Evolutionary conservation across 2,113 vertebrate genomes (phyloP).

Genomic region (Polypterus bichir): DNA sequence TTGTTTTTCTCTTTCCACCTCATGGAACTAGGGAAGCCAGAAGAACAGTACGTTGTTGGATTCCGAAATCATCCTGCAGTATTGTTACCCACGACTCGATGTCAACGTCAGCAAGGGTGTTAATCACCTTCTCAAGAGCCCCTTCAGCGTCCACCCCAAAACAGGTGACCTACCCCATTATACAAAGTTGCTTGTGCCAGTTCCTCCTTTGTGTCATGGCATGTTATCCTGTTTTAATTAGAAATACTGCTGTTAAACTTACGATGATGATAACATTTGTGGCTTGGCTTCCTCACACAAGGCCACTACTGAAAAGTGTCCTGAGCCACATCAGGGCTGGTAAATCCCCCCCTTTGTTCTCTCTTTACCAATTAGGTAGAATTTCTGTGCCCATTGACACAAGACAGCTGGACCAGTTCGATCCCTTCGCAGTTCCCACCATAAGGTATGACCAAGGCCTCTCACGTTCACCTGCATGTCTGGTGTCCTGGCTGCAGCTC

Average conservation of each 20-base stretch:
- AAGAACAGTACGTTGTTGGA: slow-evolving; percentile 39
- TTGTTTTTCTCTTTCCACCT: too few species aligned
- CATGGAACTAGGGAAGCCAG: not conserved
- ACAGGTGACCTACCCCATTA: slow-evolving; percentile 49
- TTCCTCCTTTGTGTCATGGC: not conserved
- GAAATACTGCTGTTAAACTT: too few species aligned
- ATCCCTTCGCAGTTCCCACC: slow-evolving; percentile 84
- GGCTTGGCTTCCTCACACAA: not conserved
- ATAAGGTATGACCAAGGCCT: slow-evolving; percentile 51
- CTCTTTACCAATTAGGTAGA: slow-evolving; percentile 47
- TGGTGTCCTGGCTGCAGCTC: too few species aligned
- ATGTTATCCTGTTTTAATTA: too few species aligned
- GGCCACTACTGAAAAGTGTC: too few species aligned
- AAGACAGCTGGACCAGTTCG: slow-evolving; percentile 67
- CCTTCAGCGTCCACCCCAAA: slow-evolving; percentile 93
- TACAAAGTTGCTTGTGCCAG: too few species aligned
- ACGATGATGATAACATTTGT: not conserved
- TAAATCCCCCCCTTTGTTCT: too few species aligned
- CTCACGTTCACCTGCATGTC: not conserved
- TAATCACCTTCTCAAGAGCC: slow-evolving; percentile 88
- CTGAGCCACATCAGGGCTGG: too few species aligned
- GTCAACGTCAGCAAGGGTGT: slow-evolving; percentile 89
- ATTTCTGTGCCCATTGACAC: slow-evolving; percentile 85
- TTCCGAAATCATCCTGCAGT: slow-evolving; percentile 88
- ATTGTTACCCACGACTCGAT: slow-evolving; percentile 88